phyloP scores from a whole-genome alignment of 1,140 invertebrate species.

The Lordiphosa collinella region DNA sequence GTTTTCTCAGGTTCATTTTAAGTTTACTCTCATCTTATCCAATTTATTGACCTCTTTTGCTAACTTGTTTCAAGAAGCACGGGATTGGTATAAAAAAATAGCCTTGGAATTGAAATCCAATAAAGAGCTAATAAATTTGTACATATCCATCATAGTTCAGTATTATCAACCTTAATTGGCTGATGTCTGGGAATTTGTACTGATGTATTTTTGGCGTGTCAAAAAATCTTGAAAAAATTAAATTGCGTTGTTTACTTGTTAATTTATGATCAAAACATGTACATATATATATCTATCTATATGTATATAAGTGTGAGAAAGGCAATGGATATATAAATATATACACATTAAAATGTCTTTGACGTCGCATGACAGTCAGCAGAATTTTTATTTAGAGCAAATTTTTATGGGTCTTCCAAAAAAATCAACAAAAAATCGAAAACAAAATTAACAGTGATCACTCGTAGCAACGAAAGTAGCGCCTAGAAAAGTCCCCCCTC shows the following conservation, averaged over 20 bases:
- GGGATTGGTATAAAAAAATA: no score
- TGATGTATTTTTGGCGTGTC: slow-evolving; percentile 56
- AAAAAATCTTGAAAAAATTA: slow-evolving; percentile 19
- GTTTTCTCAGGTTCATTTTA: no score
- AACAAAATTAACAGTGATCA: no score
- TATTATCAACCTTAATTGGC: slow-evolving; percentile 21
- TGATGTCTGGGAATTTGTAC: slow-evolving; percentile 31
- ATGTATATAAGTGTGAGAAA: not conserved
- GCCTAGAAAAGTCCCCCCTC: no score
- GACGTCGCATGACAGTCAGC: slow-evolving; percentile 39
- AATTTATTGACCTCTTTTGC: no score
- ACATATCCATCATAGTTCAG: not conserved
- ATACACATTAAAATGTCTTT: slow-evolving; percentile 51
- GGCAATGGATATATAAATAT: slow-evolving; percentile 1
- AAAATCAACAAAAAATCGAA: slow-evolving; percentile 14
- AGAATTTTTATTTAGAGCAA: slow-evolving; percentile 23
- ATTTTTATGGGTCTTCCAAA: slow-evolving; percentile 21
- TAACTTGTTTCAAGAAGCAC: no score
- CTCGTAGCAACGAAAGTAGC: no score
- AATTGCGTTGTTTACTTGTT: slow-evolving; percentile 6
- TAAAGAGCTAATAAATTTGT: slow-evolving; percentile 3
- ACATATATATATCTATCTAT: slow-evolving; percentile 3
- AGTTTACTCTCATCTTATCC: no score
- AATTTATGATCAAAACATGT: slow-evolving; percentile 7
- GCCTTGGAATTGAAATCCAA: no score